phyloP scores from a whole-genome alignment of 2,113 vertebrate species.

The Rhadina sibilatrix region DNA sequence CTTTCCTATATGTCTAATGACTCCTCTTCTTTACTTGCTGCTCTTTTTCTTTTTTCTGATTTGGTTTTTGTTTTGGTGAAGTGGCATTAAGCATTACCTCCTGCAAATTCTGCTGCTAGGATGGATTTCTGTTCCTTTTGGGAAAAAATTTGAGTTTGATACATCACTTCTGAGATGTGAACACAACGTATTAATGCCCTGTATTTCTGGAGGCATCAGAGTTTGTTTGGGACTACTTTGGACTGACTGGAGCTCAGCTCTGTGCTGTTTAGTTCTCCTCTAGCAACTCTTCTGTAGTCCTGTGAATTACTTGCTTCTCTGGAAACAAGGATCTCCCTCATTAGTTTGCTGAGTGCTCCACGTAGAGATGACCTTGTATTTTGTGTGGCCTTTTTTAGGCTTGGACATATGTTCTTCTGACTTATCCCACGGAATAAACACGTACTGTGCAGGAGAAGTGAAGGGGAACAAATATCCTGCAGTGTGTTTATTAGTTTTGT shows the following conservation, averaged over 20 bases:
- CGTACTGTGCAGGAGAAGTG: not conserved
- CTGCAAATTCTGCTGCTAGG: not conserved
- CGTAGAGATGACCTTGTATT: not conserved
- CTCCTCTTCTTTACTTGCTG: not conserved
- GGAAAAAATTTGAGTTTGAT: not conserved
- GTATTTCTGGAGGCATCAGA: not conserved
- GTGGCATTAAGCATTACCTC: not conserved
- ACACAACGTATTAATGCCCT: not conserved
- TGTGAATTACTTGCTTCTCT: not conserved
- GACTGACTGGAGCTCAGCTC: not conserved
- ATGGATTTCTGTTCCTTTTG: not conserved
- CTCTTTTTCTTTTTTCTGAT: not conserved
- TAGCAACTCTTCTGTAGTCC: not conserved
- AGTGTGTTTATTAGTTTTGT: not conserved
- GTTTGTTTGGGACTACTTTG: not conserved
- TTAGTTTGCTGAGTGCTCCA: not conserved
- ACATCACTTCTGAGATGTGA: rapidly evolving
- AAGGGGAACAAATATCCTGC: not conserved
- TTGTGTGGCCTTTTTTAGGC: not conserved
- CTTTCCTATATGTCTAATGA: not conserved
- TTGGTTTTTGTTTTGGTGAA: not conserved
- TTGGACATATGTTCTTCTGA: not conserved
- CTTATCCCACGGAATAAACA: not conserved
- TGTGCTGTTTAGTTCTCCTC: not conserved
- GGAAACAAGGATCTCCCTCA: not conserved